Percentiles rank a stretch among this genome's conserved stretches.
Conservation (phyloP, 2,797 vertebrate genomes). For the Enteromius trimaculatus region DNA sequence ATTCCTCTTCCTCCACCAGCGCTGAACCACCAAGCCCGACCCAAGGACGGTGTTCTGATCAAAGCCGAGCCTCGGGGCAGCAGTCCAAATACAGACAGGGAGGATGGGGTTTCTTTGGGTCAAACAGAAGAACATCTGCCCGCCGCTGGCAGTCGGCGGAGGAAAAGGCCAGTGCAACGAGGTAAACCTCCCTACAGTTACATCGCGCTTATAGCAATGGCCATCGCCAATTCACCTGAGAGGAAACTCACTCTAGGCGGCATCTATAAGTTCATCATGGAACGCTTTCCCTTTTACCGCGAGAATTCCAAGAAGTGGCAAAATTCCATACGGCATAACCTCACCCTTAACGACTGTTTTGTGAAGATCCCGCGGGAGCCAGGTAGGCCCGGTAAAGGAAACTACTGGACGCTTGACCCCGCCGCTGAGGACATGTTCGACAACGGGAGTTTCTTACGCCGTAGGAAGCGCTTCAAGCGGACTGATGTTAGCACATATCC, state of each 20-base stretch:
- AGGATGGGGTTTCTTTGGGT: conserved; percentile 69
- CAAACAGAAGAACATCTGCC: conserved; percentile 75
- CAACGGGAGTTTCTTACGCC: conserved; percentile 87
- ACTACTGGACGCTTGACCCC: conserved; percentile 93
- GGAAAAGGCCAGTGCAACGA: conserved; percentile 91
- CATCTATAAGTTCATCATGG: conserved; percentile 97
- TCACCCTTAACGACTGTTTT: conserved; percentile 90
- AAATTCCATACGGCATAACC: conserved; percentile 89
- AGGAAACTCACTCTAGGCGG: conserved; percentile 93
- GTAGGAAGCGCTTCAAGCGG: conserved; percentile 87
- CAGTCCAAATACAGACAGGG: conserved; percentile 72
- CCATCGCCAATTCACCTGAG: conserved; percentile 93
- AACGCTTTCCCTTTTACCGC: conserved; percentile 95
- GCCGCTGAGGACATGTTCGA: conserved; percentile 95
- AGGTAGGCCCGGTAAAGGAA: conserved; percentile 90
- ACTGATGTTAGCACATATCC: conserved; percentile 90
- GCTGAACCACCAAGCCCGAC: conserved; percentile 72
- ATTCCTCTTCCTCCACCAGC: conserved; percentile 65
- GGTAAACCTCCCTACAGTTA: conserved; percentile 98
- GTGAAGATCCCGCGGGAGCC: conserved; percentile 93
- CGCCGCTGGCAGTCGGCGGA: conserved; percentile 80
- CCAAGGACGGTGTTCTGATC: conserved; percentile 77
- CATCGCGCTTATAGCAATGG: conserved; percentile 98
- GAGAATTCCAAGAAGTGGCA: conserved; percentile 97
- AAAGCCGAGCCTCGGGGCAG: conserved; percentile 80